Conservation (phyloP, 2,113 vertebrate species). For the Poecile atricapillus region DNA sequence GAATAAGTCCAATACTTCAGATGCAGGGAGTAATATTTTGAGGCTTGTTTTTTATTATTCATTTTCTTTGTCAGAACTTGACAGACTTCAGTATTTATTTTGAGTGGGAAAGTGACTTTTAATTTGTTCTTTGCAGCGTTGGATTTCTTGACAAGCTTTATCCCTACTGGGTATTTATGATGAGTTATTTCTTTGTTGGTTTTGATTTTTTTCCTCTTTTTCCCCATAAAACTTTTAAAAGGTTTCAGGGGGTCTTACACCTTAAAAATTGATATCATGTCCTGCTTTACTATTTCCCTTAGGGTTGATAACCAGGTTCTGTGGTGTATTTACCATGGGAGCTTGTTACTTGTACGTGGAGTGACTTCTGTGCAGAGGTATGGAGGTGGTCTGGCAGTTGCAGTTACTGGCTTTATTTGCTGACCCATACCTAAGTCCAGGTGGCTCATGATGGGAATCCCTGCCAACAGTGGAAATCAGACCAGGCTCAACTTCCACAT, state of each 20-base stretch:
- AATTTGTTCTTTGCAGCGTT: not conserved
- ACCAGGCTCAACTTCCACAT: not conserved
- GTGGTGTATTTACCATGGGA: conserved; percentile 62
- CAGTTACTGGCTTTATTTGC: conserved; percentile 40
- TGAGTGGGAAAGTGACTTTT: not conserved
- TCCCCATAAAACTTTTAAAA: not conserved
- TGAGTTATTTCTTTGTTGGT: not conserved
- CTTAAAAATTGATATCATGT: conserved; percentile 38
- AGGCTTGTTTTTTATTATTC: not conserved
- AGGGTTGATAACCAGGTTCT: conserved; percentile 64
- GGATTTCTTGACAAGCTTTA: not conserved
- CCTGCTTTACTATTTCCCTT: conserved; percentile 53
- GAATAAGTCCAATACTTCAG: not conserved
- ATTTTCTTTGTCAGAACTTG: not conserved
- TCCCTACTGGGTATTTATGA: not conserved
- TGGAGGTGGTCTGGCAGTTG: conserved; percentile 48
- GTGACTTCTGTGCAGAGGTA: conserved; percentile 50
- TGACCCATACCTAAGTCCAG: conserved; percentile 40
- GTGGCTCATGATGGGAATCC: not conserved
- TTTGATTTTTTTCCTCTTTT: not conserved
- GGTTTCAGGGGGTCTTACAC: not conserved
- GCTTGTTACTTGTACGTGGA: conserved; percentile 56
- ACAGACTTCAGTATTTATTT: not conserved
- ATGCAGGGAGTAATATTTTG: not conserved
- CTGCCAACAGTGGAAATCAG: not conserved